Evolutionary conservation across 2,113 vertebrate genomes (phyloP), one percentile per base, ranked within the genome.

Genomic region (Pycnonotus jocosus): DNA sequence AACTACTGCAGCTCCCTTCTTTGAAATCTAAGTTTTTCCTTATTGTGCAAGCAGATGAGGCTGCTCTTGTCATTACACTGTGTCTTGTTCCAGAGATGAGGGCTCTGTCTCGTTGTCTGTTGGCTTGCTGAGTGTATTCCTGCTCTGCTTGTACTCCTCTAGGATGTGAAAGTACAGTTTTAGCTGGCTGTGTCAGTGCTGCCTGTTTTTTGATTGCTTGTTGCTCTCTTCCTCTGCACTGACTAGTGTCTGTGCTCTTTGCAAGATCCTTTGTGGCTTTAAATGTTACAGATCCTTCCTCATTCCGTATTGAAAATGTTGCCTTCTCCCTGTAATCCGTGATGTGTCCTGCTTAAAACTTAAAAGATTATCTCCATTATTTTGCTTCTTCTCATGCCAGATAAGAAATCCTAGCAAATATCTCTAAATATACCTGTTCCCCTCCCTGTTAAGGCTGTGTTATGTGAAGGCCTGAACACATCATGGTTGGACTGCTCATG

Each of bases 11-110:
- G 22, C 28, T 65, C 24, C 8, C 20, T 78, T 69, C 65, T 4
- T 2, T 54, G 30, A 38, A 50, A 50, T 62, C 18, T 8, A 30
- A 27, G 33, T 30, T 68, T 72, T 79, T 50, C 30, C 24, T 68
- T 1, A 0, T 28, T 0, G 1, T 48, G 38, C 1, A 4, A 81
- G 22, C 13, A 40, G 50, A 15, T 65, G 54, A 89, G 25, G 14
- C 47, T 1, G 0, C 53, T 89, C 37, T 61, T 87, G 68, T 60
- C 15, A 14, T 72, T n/a, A 9, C 0, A 3, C 5, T 71, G 15
- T 14, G 51, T 40, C 38, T 45, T 50, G 6, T 57, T 66, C 17
- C n/a, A 57, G 60, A 78, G 25, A 4, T 54, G 35, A 10, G 17
- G 38, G 5, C 83, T 77, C 35, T 73, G 20, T 50, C 60, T 61